Evolutionary conservation across 2,888 invertebrate species (phyloP), one percentile per base, ranked within the genome.

Genomic region (Hipparchia sbordonii): DNA sequence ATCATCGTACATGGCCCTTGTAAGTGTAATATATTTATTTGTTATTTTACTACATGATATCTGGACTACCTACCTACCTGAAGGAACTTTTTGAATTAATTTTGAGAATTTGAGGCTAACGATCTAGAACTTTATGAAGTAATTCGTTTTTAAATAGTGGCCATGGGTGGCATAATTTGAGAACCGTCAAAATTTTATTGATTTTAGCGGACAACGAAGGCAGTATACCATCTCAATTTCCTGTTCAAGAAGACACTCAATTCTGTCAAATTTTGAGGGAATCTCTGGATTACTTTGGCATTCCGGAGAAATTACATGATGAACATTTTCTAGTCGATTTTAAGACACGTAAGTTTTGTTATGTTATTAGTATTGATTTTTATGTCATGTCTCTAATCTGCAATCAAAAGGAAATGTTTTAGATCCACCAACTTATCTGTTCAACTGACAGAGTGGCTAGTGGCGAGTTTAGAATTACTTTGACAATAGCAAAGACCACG

Each of bases 181-280:
- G 1, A 2, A 39, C 0, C 1, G 3, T 39, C 39, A 2, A 5
- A 39, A 39, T 5, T 39, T 1, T 39, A 39, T 54, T 12, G 4
- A 33, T 75, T 86, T 8, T 75, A 96, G 97, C 97, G 82, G 96
- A 97, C 76, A 98, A 98, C 81, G 97, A 97, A 79, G 98, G 98
- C 67, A 98, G 98, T 72, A 99, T 99, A 84, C 99, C 99, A 0
- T 98, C 99, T 0, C 99, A 99, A 87, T 99, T 99, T 91, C 99
- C 99, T 0, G 98, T 99, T 4, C 99, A 99, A 89, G 98, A 99
- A 93, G 99, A 99, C 84, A 99, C 99, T 0, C 98, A 99, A 80
- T 99, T 99, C 87, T 96, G 96, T 82, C 98, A 98, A 86, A 97
- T 99, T 80, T 93, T 99, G n/a, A 95, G 97, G 78, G 99, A 99